phyloP scores from a whole-genome alignment of 1,140 invertebrate genomes.

The Periplaneta americana region DNA sequence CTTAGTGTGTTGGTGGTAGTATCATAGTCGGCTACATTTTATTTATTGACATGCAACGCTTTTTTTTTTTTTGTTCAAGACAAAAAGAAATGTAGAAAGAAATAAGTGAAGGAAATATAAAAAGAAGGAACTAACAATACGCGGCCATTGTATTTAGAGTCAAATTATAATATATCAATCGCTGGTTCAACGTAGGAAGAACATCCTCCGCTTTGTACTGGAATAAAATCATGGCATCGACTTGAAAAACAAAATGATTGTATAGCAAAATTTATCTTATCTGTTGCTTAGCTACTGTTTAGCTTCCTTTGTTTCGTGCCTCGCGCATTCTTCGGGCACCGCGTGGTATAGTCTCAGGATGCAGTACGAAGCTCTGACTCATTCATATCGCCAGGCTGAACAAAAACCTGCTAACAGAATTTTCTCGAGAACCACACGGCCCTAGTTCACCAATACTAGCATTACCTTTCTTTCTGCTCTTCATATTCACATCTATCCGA shows the following conservation, averaged over 20 bases:
- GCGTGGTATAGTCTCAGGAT: background rate
- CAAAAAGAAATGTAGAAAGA: background rate
- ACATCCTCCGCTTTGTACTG: background rate
- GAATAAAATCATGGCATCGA: background rate
- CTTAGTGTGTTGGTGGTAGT: background rate
- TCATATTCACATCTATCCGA: too few relatives aligned
- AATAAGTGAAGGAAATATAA: background rate
- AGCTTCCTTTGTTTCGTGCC: background rate
- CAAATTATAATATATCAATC: background rate
- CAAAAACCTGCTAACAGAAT: too few relatives aligned
- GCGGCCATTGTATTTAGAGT: background rate
- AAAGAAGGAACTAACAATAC: background rate
- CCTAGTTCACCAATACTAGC: too few relatives aligned
- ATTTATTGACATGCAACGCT: background rate
- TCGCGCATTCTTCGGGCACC: background rate
- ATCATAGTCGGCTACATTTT: background rate
- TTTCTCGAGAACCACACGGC: too few relatives aligned
- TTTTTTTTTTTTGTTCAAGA: background rate
- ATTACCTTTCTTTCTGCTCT: too few relatives aligned
- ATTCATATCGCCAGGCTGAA: too few relatives aligned
- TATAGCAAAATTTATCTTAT: background rate
- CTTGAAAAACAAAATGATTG: background rate
- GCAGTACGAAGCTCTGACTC: background rate
- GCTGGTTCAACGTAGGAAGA: background rate
- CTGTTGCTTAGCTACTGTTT: background rate